Conservation (phyloP, 2,113 vertebrate genomes). For the Lepus americanus region DNA sequence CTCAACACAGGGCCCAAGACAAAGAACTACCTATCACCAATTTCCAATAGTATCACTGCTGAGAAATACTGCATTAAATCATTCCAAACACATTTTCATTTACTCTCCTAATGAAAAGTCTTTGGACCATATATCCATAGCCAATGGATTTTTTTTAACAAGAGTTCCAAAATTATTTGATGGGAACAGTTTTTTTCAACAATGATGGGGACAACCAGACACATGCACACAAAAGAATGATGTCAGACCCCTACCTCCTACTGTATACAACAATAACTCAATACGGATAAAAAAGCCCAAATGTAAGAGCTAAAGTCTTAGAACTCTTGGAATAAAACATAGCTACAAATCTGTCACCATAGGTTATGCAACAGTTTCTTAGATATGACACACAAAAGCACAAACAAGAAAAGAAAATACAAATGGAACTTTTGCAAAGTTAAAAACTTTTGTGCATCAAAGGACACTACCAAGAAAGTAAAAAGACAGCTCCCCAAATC, state of each 20-base stretch:
- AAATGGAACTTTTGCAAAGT: background rate
- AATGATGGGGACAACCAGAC: background rate
- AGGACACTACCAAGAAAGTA: background rate
- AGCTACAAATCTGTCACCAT: background rate
- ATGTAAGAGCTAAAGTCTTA: background rate
- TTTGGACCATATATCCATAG: background rate
- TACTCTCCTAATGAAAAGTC: background rate
- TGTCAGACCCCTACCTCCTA: background rate
- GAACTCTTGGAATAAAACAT: conserved; percentile 2
- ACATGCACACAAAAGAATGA: background rate
- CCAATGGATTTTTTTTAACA: background rate
- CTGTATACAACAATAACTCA: background rate
- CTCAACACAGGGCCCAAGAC: too few relatives aligned
- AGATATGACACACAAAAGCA: background rate
- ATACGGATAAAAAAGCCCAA: background rate
- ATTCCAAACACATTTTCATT: background rate
- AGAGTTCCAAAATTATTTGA: background rate
- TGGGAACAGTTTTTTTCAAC: background rate
- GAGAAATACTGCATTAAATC: background rate
- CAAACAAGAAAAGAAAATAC: background rate
- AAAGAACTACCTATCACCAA: background rate
- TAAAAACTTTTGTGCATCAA: background rate
- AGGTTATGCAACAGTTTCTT: background rate
- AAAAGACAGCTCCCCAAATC: background rate
- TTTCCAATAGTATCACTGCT: background rate